A percentile compares a stretch with the other conserved stretches of the same genome.
These are phyloP conservation scores for Muraenolepis orangiensis DNA, from an alignment of 2,797 vertebrate genomes.

Conservation along the genomic window DNA sequence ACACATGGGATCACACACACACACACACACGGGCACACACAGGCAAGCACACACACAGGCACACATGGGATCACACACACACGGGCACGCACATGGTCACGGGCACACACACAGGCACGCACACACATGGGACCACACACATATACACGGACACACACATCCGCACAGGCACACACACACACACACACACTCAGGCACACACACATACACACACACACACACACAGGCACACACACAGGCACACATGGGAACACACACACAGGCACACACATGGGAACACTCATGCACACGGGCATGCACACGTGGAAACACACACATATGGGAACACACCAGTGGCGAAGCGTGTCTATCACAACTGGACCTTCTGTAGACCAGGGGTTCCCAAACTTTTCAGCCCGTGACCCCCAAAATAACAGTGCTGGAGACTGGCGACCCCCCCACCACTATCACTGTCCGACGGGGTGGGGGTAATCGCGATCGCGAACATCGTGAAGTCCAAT, in stretches of 20 bases:
- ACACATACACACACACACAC: background rate
- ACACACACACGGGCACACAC: background rate
- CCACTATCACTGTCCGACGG: no score
- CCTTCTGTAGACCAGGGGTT: no score
- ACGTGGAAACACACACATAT: background rate
- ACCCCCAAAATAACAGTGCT: no score
- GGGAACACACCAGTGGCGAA: background rate
- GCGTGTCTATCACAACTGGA: no score
- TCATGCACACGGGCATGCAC: background rate
- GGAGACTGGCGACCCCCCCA: no score
- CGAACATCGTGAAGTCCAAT: no score
- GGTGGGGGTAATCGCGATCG: no score
- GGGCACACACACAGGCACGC: no score
- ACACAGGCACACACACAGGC: background rate
- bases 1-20: background rate
- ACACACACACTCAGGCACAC: background rate
- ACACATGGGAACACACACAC: background rate
- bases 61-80: background rate
- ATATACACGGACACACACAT: background rate
- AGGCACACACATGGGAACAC: no score
- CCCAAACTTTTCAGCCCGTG: no score
- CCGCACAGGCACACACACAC: no score
- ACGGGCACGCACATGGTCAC: background rate
- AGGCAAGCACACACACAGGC: background rate
- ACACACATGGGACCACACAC: background rate